These are phyloP conservation scores for Podabrus alpinus DNA, from an alignment of 2,888 invertebrate genomes.

Conservation along the genomic window DNA sequence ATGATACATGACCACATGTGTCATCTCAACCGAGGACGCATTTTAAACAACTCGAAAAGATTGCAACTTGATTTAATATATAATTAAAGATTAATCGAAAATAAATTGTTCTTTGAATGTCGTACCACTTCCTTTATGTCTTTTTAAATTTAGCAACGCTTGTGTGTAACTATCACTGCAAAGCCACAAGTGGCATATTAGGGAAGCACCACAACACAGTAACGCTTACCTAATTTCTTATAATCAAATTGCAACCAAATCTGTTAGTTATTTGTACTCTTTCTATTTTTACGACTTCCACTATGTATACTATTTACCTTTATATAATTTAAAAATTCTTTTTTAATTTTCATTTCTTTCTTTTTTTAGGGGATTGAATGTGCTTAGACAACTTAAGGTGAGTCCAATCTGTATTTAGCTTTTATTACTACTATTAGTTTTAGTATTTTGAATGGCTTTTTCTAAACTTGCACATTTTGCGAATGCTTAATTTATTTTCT, in stretches of 20 bases:
- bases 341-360: slow-evolving; percentile 38
- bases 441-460: neutral
- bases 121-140: neutral
- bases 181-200: neutral
- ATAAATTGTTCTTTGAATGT: neutral
- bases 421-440: neutral
- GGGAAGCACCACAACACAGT: neutral
- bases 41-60: neutral
- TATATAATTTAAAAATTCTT: slow-evolving; percentile 43
- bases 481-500: neutral
- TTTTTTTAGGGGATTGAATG: slow-evolving; percentile 55
- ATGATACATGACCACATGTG: neutral
- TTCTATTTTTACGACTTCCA: slow-evolving; percentile 8
- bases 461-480: neutral
- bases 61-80: neutral
- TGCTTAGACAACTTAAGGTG: slow-evolving; percentile 53
- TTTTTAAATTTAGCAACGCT: neutral
- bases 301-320: slow-evolving; percentile 23
- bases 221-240: slow-evolving; percentile 5
- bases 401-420: slow-evolving; percentile 38
- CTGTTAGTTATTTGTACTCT: slow-evolving; percentile 19
- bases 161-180: neutral
- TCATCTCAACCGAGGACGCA: neutral
- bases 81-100: neutral
- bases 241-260: slow-evolving; percentile 17